Evolutionary conservation across 2,888 invertebrate species (phyloP).

Genomic region (Aspidiotus rigidus): DNA sequence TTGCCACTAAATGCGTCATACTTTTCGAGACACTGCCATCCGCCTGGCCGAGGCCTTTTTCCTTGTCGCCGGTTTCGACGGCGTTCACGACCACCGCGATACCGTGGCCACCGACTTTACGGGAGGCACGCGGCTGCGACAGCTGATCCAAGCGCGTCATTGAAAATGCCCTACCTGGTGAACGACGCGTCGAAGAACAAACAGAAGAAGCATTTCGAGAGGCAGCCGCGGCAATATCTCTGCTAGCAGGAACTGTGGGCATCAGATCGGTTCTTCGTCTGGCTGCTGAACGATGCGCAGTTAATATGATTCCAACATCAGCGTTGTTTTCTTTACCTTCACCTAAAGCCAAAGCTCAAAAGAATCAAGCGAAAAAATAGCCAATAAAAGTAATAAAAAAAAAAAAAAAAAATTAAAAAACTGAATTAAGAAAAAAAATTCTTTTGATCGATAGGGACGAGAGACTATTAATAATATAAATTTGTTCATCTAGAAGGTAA

Average conservation of each 20-base stretch:
- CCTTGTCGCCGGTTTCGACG: conserved; percentile 36
- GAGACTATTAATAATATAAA: no score
- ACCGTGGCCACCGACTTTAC: background rate
- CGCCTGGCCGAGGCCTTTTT: conserved; percentile 19
- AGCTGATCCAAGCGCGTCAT: conserved; percentile 86
- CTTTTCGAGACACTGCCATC: conserved; percentile 42
- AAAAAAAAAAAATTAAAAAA: background rate
- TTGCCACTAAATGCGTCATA: conserved; percentile 57
- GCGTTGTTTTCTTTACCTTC: conserved; percentile 30
- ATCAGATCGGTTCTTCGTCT: conserved; percentile 82
- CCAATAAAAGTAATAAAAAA: background rate
- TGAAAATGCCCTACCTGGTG: conserved; percentile 81
- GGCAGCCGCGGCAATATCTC: conserved; percentile 14
- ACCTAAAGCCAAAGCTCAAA: conserved; percentile 32
- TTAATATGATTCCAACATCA: conserved; percentile 13
- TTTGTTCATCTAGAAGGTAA: no score
- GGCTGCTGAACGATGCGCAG: conserved; percentile 51
- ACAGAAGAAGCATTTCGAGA: conserved; percentile 45
- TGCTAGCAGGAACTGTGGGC: conserved; percentile 67
- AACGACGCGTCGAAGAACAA: conserved; percentile 41
- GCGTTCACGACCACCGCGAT: conserved; percentile 43
- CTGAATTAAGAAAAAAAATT: no score
- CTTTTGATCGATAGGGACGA: no score
- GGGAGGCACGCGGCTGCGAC: conserved; percentile 54
- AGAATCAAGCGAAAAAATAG: conserved; percentile 23